These are phyloP conservation scores for Melanotaenia parkinsoni DNA, from an alignment of 2,797 vertebrate genomes.

Conservation along the genomic window DNA sequence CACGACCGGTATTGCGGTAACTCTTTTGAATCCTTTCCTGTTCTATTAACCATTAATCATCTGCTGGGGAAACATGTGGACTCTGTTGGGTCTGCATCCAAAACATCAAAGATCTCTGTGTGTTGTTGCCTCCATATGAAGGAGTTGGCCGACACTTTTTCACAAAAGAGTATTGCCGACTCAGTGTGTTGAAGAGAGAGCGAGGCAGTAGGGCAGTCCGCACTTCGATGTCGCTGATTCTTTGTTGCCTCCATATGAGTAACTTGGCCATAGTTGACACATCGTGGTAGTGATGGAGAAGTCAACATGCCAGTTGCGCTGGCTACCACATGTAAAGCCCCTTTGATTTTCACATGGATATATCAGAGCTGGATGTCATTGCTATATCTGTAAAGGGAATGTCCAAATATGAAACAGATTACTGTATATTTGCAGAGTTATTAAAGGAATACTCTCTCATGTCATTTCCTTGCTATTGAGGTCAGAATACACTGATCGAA, in stretches of 20 bases:
- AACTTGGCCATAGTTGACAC: slow-evolving; percentile 56
- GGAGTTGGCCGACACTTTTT: slow-evolving; percentile 48
- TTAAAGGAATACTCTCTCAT: slow-evolving; percentile 7
- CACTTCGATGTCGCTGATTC: slow-evolving; percentile 11
- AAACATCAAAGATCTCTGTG: slow-evolving; percentile 72
- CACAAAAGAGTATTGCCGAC: slow-evolving; percentile 19
- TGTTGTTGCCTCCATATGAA: slow-evolving; percentile 68
- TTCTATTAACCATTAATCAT: slow-evolving; percentile 61
- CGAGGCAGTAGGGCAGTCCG: background rate
- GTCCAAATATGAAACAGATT: slow-evolving; percentile 24
- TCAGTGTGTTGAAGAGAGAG: background rate
- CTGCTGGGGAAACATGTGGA: slow-evolving; percentile 64
- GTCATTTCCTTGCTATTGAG: background rate
- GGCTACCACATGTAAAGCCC: slow-evolving; percentile 60
- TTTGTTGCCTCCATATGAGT: slow-evolving; percentile 57
- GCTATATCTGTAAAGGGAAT: slow-evolving; percentile 20
- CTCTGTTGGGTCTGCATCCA: slow-evolving; percentile 55
- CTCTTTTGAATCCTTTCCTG: slow-evolving; percentile 48
- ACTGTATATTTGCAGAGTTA: slow-evolving; percentile 7
- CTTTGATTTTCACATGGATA: slow-evolving; percentile 56
- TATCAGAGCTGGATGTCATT: slow-evolving; percentile 38
- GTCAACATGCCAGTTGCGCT: slow-evolving; percentile 50
- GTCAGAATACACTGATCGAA: background rate
- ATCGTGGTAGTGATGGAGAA: slow-evolving; percentile 25
- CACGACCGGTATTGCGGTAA: slow-evolving; percentile 32